These are phyloP conservation scores for Melieria crassipennis DNA, from an alignment of 2,888 invertebrate species.

Conservation along the genomic window DNA sequence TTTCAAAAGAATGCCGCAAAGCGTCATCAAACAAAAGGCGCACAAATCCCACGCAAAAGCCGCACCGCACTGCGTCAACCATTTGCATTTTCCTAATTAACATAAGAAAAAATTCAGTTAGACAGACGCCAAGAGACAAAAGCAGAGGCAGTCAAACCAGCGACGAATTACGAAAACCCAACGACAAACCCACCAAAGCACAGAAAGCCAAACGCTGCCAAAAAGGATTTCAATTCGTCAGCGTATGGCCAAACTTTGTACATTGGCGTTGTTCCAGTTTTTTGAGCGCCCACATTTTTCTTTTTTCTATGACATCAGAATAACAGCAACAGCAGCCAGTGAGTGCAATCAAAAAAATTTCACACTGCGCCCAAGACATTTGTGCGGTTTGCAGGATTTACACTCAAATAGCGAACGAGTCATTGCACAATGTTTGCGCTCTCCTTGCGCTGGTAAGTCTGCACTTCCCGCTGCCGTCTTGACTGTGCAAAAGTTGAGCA, in stretches of 20 bases:
- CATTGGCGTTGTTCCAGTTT: background rate
- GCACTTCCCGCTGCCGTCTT: too few relatives aligned
- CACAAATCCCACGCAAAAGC: background rate
- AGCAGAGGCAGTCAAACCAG: background rate
- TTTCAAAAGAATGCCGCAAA: background rate
- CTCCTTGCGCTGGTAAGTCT: too few relatives aligned
- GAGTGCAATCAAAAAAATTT: constrained; percentile 10
- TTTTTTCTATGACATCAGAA: background rate
- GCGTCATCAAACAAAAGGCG: background rate
- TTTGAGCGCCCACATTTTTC: background rate
- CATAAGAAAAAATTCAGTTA: constrained; percentile 4
- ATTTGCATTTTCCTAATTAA: constrained; percentile 32
- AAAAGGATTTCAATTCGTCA: constrained; percentile 22
- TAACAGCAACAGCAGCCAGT: background rate
- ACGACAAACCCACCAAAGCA: too few relatives aligned
- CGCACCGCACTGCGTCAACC: background rate
- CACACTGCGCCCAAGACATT: constrained; percentile 20
- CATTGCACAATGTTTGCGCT: too few relatives aligned
- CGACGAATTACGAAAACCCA: too few relatives aligned
- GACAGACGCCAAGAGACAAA: background rate
- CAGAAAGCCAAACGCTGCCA: too few relatives aligned
- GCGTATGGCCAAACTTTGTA: background rate
- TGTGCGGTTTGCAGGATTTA: constrained; percentile 8
- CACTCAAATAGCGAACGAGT: too few relatives aligned
- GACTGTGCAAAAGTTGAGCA: too few relatives aligned